Percentiles rank a stretch among this genome's conserved stretches.
Evolutionary conservation across 2,888 invertebrate species (phyloP).

Genomic region (Brachypalpus laphriformis): DNA sequence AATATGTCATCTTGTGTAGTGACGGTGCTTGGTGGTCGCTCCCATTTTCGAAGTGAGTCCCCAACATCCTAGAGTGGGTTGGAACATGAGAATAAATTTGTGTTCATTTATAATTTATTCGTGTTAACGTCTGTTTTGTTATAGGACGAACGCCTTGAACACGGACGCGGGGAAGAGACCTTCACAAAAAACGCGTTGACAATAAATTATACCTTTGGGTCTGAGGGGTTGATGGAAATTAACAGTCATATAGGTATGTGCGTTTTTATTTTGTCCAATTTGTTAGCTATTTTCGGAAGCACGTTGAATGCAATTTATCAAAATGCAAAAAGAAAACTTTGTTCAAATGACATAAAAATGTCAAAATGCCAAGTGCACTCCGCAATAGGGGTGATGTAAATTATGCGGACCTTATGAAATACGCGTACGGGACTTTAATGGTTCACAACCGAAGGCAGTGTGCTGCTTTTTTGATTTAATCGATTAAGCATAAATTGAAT

Average conservation of each 20-base stretch:
- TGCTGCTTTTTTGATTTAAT: neutral
- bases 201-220: constrained; percentile 22
- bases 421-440: neutral
- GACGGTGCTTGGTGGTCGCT: neutral
- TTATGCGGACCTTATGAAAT: neutral
- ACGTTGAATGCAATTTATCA: constrained; percentile 19
- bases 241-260: neutral
- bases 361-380: neutral
- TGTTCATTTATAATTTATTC: constrained; percentile 63
- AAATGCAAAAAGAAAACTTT: neutral
- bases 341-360: constrained; percentile 19
- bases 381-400: neutral
- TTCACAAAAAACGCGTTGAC: neutral
- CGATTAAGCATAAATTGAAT: no score
- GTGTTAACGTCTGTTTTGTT: constrained; percentile 56
- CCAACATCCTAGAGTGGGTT: neutral
- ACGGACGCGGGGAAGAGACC: neutral
- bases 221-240: neutral
- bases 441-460: neutral
- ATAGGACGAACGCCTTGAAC: constrained; percentile 41
- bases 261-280: neutral
- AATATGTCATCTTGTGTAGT: constrained; percentile 32
- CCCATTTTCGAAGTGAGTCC: neutral
- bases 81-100: constrained; percentile 25
- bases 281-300: neutral